Conservation (phyloP, 2,888 invertebrate genomes). For the Hymenopus coronatus region DNA sequence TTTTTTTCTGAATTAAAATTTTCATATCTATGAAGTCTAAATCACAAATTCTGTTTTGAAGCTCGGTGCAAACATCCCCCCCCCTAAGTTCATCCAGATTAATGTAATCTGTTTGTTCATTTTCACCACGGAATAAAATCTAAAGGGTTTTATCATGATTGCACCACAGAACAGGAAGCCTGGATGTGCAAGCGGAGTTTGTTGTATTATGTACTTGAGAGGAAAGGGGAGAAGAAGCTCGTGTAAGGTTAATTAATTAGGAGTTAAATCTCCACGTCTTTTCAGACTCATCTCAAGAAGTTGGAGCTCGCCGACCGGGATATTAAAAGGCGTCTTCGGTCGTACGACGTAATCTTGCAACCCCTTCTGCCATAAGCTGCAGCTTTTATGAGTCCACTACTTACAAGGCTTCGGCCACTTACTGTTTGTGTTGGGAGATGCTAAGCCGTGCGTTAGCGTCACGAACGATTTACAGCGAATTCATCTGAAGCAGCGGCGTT, state of each 20-base stretch:
- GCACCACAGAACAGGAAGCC: neutral
- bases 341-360: neutral
- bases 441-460: neutral
- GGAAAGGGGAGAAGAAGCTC: neutral
- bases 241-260: conserved; percentile 5
- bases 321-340: neutral
- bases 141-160: neutral
- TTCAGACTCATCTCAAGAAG: neutral
- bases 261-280: conserved; percentile 1
- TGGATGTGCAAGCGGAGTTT: neutral
- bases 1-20: too few species aligned
- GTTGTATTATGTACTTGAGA: neutral
- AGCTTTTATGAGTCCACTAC: neutral
- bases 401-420: neutral
- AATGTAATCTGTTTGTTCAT: too few species aligned
- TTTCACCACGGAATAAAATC: too few species aligned
- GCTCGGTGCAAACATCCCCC: too few species aligned
- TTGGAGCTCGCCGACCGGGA: neutral
- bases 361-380: neutral
- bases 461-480: neutral
- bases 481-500: neutral
- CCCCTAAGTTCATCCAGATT: too few species aligned
- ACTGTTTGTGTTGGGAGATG: neutral
- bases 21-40: too few species aligned
- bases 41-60: too few species aligned